Evolutionary conservation across 2,113 vertebrate genomes (phyloP).

Genomic region (Campylomormyrus numenius): DNA sequence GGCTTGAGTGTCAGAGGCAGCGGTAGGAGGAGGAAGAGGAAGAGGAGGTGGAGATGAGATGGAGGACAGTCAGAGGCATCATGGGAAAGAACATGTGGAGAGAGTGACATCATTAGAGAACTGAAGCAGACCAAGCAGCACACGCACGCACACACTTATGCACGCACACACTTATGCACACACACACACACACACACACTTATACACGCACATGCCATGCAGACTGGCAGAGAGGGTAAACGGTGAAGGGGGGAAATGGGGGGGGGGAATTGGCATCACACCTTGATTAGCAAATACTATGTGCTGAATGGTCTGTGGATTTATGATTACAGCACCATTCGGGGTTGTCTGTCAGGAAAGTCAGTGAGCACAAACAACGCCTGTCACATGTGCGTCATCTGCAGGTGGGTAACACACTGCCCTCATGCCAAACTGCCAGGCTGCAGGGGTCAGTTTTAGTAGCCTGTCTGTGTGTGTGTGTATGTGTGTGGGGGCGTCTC

Average conservation of each 20-base stretch:
- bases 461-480: neutral
- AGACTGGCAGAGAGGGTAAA: neutral
- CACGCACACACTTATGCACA: neutral
- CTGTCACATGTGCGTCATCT: neutral
- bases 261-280: neutral
- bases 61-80: conserved; percentile 84
- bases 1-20: conserved; percentile 78
- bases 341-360: neutral
- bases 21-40: conserved; percentile 75
- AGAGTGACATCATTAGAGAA: conserved; percentile 88
- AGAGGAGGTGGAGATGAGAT: conserved; percentile 67
- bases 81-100: conserved; percentile 78
- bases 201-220: conserved; percentile 1
- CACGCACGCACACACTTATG: conserved; percentile 14
- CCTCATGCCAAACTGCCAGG: neutral
- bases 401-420: neutral
- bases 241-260: neutral
- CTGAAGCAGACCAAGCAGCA: conserved; percentile 41
- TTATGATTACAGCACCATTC: neutral
- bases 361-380: neutral
- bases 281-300: neutral
- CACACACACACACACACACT: no score
- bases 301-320: neutral
- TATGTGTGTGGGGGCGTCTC: neutral
- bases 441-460: neutral